Evolutionary conservation across 2,113 vertebrate species (phyloP).

Genomic region (Psittacula cyanocephala): DNA sequence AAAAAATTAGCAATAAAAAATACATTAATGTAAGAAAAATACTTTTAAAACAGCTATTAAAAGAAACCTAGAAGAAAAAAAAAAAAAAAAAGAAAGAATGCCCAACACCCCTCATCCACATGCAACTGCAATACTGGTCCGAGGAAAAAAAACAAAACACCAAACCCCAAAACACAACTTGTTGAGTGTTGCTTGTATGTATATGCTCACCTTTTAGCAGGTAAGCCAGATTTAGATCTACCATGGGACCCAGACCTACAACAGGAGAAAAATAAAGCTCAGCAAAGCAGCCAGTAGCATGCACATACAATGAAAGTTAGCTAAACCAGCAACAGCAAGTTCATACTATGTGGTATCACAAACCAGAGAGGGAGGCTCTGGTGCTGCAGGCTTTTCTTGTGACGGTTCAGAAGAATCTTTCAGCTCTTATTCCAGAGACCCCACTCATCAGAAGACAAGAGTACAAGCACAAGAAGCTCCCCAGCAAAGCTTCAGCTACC

Average conservation of each 20-base stretch:
- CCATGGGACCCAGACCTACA: conserved; percentile 71
- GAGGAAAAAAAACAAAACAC: background rate
- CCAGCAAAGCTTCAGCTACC: conserved; percentile 30
- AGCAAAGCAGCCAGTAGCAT: conserved; percentile 53
- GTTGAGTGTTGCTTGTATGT: background rate
- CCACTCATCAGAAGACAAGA: background rate
- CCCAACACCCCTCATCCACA: background rate
- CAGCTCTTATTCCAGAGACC: background rate
- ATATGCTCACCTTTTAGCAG: conserved; percentile 68
- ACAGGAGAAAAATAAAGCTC: conserved; percentile 65
- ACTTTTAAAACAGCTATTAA: background rate
- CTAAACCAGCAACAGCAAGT: background rate
- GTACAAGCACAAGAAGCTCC: background rate
- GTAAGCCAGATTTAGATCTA: conserved; percentile 73
- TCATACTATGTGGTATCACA: background rate
- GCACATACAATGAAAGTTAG: background rate
- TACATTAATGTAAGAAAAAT: background rate
- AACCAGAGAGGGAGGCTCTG: background rate
- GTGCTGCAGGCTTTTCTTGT: background rate
- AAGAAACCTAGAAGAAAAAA: background rate
- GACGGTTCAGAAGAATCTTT: background rate
- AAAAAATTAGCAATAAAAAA: background rate
- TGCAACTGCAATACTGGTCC: background rate
- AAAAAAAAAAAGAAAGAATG: background rate
- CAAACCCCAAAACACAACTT: background rate